These are phyloP conservation scores for Trinectes maculatus DNA, from an alignment of 2,113 vertebrate genomes.

Conservation along the genomic window DNA sequence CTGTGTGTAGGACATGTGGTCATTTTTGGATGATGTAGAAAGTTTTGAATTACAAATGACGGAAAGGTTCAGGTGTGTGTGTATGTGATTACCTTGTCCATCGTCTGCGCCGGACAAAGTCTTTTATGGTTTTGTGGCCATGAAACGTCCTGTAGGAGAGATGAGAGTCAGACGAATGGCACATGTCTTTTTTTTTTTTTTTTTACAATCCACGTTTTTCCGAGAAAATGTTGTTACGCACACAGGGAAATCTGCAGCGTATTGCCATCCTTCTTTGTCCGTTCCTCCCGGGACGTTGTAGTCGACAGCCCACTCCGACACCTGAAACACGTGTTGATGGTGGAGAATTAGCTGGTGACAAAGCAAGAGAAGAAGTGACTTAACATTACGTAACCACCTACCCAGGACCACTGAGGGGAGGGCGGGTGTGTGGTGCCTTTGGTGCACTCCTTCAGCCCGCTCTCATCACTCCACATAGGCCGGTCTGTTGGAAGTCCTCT, in stretches of 20 bases:
- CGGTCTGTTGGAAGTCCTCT: slow-evolving; percentile 96
- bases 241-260: slow-evolving; percentile 95
- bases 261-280: slow-evolving; percentile 97
- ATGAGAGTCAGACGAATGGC: neutral
- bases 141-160: slow-evolving; percentile 88
- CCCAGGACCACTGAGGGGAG: slow-evolving; percentile 95
- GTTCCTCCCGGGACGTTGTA: slow-evolving; percentile 86
- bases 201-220: neutral
- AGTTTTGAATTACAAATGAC: neutral
- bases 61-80: neutral
- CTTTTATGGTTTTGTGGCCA: slow-evolving; percentile 96
- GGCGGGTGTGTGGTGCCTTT: slow-evolving; percentile 90
- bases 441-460: slow-evolving; percentile 90
- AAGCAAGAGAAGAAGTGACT: neutral
- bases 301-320: slow-evolving; percentile 93
- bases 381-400: slow-evolving; percentile 59
- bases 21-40: neutral
- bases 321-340: slow-evolving; percentile 74
- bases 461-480: slow-evolving; percentile 96
- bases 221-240: slow-evolving; percentile 70
- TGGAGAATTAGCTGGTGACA: neutral
- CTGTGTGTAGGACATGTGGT: slow-evolving; percentile 69
- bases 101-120: slow-evolving; percentile 93
- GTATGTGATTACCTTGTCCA: slow-evolving; percentile 87
- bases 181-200: no score